Evolutionary conservation across 2,888 invertebrate species (phyloP).

Genomic region (Lasius platythorax): DNA sequence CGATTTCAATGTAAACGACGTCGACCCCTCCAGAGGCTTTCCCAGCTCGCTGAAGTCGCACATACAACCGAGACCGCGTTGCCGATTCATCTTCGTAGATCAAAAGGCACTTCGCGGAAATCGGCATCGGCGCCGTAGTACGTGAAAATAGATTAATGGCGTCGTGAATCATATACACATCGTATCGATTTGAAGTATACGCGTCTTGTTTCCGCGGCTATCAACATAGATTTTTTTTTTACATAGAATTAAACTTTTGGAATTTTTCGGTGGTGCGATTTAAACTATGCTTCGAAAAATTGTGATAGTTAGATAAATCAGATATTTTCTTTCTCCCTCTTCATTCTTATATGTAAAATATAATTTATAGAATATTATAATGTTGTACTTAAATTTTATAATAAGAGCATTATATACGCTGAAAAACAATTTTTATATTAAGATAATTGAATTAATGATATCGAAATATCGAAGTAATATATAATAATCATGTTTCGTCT

Average conservation of each 20-base stretch:
- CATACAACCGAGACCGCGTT: conserved; percentile 59
- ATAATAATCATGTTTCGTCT: conserved; percentile 11
- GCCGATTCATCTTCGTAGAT: conserved; percentile 84
- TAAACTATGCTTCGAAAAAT: not conserved
- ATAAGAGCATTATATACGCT: not conserved
- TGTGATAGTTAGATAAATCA: not conserved
- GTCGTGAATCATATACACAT: conserved; percentile 80
- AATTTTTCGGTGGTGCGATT: not conserved
- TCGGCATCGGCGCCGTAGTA: conserved; percentile 76
- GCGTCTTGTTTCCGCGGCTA: conserved; percentile 45
- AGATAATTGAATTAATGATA: not conserved
- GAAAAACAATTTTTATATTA: not conserved
- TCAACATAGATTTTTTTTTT: conserved; percentile 69
- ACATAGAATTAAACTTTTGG: conserved; percentile 52
- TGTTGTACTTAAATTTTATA: not conserved
- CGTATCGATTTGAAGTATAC: conserved; percentile 81
- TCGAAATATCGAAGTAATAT: not conserved
- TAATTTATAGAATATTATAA: not conserved
- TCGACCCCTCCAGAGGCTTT: conserved; percentile 42
- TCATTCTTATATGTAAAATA: not conserved
- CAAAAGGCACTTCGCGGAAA: conserved; percentile 84
- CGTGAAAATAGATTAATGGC: conserved; percentile 84
- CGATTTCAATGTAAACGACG: conserved; percentile 60
- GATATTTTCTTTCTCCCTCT: not conserved
- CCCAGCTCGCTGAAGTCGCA: conserved; percentile 45